Base-by-base conservation (phyloP, 2,888 invertebrate species). In the Papilio gigon region DNA sequence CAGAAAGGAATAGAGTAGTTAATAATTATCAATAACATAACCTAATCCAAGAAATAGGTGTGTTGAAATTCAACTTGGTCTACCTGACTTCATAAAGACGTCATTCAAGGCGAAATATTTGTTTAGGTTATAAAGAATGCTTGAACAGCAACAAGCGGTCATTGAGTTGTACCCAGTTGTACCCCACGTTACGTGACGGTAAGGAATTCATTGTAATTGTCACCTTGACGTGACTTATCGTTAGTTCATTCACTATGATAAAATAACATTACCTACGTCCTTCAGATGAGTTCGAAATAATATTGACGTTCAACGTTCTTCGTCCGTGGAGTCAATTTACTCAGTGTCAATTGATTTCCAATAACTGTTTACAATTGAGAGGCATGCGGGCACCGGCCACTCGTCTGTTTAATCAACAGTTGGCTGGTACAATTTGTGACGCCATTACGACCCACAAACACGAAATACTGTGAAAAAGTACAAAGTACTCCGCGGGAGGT, bases 321-420 rank as follows among this genome's bases (percentile, higher is more conserved):
- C 47, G 47, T 22, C 83, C 75, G 77, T 85, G 78, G 79, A 84
- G 81, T 80, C 81, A 84, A 86, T 85, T 84, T 78, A 83, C 71
- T 76, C 79, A 74, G 83, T 84, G 86, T 86, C 90, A 90, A 92
- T 91, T 90, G 91, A 88, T 90, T 91, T 88, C 87, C 90, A 90
- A 91, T 92, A 90, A 90, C 83, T 82, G 85, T 87, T 85, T 83
- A 85, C 89, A 90, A 90, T 90, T 88, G 87, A 87, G 81, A 85
- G 71, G 81, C 81, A 91, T 91, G 90, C 91, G 91, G 91, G 91
- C 68, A 83, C 83, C 84, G 80, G 80, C 84, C 22, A 22, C 80
- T 85, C 81, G 80, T 84, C 87, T 89, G 90, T 88, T 86, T 86
- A 85, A 88, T 88, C 81, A 87, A 88, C 87, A 87, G 84, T 84